Conservation (phyloP, 2,797 vertebrate genomes). For the Gymnopithys bicolor region DNA sequence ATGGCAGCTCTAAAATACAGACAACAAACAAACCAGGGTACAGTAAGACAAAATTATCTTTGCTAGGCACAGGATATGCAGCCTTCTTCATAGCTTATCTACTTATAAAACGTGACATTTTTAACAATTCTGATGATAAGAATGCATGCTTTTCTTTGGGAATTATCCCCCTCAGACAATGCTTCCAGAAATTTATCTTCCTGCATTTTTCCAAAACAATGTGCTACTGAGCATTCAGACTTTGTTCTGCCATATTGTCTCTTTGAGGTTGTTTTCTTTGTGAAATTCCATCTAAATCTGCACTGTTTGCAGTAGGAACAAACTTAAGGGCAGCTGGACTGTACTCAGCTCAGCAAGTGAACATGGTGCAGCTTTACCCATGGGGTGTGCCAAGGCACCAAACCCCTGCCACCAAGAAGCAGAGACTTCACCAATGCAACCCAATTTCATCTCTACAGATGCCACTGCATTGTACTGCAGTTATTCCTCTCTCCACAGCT, state of each 20-base stretch:
- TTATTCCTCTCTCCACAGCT: neutral
- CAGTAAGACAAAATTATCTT: neutral
- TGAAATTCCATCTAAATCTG: neutral
- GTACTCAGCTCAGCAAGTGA: neutral
- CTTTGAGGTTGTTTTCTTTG: neutral
- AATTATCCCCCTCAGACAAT: neutral
- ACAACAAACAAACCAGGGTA: neutral
- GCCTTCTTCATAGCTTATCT: neutral
- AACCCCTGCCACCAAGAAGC: neutral
- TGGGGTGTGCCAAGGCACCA: accelerated
- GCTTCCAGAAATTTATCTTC: neutral
- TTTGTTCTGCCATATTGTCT: neutral
- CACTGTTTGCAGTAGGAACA: neutral
- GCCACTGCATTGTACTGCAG: accelerated
- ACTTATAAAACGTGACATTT: neutral
- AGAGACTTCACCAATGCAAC: neutral
- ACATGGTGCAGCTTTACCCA: accelerated
- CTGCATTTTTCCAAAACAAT: neutral
- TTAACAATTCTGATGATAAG: neutral
- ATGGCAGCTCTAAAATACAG: neutral
- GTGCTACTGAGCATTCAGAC: neutral
- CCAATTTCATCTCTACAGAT: neutral
- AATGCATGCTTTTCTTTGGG: neutral
- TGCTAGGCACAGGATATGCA: neutral
- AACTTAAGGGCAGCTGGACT: neutral